Percentiles rank a stretch among this genome's conserved stretches.
phyloP scores from a whole-genome alignment of 2,797 vertebrate genomes.

The Brachyrhaphis roseni region DNA sequence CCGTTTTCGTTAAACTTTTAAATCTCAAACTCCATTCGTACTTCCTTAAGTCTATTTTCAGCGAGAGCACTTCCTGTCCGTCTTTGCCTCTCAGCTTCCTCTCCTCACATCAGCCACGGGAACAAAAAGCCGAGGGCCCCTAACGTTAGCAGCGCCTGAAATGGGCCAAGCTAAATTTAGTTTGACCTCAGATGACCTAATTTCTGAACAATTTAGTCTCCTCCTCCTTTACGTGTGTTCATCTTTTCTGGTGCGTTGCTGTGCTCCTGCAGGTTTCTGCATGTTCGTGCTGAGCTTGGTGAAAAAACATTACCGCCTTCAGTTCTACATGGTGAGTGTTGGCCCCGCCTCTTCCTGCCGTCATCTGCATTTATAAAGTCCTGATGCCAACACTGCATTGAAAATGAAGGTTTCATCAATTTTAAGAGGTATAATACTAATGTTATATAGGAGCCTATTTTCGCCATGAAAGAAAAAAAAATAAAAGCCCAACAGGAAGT shows the following conservation, averaged over 20 bases:
- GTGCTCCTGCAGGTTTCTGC: conserved; percentile 87
- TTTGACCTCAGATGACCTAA: conserved; percentile 33
- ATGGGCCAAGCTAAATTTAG: conserved; percentile 55
- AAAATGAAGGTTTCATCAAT: no score
- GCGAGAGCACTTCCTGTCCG: neutral
- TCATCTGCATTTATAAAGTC: neutral
- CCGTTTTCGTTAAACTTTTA: neutral
- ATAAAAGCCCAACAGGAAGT: no score
- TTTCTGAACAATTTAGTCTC: conserved; percentile 28
- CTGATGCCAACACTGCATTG: no score
- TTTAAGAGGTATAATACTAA: no score
- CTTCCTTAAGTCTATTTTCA: neutral
- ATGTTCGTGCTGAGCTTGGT: conserved; percentile 99
- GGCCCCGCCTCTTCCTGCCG: neutral
- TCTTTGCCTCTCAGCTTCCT: neutral
- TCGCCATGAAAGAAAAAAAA: no score
- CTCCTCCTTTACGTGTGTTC: neutral
- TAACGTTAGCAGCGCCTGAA: conserved; percentile 20
- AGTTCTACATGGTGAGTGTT: conserved; percentile 96
- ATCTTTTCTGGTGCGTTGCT: neutral
- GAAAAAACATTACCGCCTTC: conserved; percentile 98
- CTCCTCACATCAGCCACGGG: neutral
- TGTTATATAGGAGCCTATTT: no score
- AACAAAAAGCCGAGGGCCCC: neutral
- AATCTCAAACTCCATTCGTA: neutral